These are phyloP conservation scores for Hyperoodon ampullatus DNA, from an alignment of 2,113 vertebrate genomes.

Conservation along the genomic window DNA sequence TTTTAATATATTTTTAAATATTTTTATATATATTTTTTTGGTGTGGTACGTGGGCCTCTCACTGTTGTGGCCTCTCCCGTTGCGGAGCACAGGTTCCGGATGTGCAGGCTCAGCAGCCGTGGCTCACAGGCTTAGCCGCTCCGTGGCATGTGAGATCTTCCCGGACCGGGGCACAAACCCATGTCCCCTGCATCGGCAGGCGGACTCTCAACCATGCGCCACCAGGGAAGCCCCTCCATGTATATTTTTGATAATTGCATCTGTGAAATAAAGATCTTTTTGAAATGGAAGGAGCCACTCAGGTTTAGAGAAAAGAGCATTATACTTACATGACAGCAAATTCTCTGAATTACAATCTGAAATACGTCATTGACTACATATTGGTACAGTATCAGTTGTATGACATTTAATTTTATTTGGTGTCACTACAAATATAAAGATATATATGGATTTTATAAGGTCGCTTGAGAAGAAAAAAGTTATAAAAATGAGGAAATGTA, in stretches of 20 bases:
- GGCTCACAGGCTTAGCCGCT: too few relatives aligned
- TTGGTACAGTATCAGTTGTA: neutral
- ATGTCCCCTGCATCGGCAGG: too few relatives aligned
- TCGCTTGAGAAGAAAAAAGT: neutral
- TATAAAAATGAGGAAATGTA: neutral
- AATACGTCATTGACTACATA: neutral
- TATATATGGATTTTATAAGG: neutral
- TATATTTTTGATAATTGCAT: neutral
- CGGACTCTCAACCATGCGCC: too few relatives aligned
- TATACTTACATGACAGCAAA: neutral
- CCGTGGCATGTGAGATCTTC: too few relatives aligned
- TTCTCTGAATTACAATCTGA: neutral
- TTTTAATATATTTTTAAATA: too few relatives aligned
- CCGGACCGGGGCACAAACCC: fast-evolving
- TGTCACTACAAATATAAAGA: neutral
- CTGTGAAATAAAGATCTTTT: neutral
- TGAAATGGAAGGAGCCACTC: neutral
- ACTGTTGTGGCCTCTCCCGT: too few relatives aligned
- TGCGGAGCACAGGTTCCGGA: too few relatives aligned
- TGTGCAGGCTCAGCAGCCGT: too few relatives aligned
- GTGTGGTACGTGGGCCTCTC: too few relatives aligned
- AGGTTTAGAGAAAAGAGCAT: neutral
- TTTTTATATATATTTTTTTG: too few relatives aligned
- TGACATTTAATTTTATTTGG: slow-evolving; percentile 13
- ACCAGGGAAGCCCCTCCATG: too few relatives aligned